Base-by-base conservation (phyloP, 2,113 vertebrate genomes). In the Embiotoca jacksoni region DNA sequence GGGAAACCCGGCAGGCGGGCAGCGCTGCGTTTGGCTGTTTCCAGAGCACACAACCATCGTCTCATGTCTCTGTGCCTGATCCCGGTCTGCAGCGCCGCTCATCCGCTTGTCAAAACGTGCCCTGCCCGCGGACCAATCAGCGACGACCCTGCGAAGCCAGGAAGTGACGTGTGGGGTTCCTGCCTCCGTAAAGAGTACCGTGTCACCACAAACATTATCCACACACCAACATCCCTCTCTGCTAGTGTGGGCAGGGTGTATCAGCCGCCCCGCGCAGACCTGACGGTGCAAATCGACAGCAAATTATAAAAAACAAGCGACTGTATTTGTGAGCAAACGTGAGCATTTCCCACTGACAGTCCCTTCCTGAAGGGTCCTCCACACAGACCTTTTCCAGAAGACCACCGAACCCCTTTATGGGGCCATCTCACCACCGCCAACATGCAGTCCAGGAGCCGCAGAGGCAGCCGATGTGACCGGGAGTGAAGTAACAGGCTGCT, bases 101-200 rank as follows among this genome's bases (percentile, higher is more conserved):
- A 61, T 79, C 80, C 69, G 62, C 69, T 33, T 61, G 72, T 85
- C 73, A 63, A 72, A 88, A 81, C 86, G 82, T 87, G 87, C 75
- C 75, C 70, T 54, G 59, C 49, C 65, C 1, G 83, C 88, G 63
- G 85, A 88, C 94, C 94, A 95, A 94, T 94, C 92, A 77, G 86
- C 77, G 31, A 2, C 80, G 33, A 46, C 62, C 35, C 47, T 83
- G 59, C 76, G 60, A 76, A 64, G 47, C 75, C 94, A 92, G 95
- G 96, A 96, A 94, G 54, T 96, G 93, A 94, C 95, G 95, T 90
- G 13, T 1, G 13, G 9, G 32, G 72, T 73, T 73, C 69, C 86
- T 84, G 90, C 85, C 90, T 75, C 65, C 81, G 92, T 89, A 76
- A 94, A 93, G 55, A 80, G 78, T 46, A 83, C 67, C 61, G 88